Percentiles rank a stretch among this genome's conserved stretches.
phyloP scores from a whole-genome alignment of 2,797 vertebrate species.

The Spinibarbus caldwelli region DNA sequence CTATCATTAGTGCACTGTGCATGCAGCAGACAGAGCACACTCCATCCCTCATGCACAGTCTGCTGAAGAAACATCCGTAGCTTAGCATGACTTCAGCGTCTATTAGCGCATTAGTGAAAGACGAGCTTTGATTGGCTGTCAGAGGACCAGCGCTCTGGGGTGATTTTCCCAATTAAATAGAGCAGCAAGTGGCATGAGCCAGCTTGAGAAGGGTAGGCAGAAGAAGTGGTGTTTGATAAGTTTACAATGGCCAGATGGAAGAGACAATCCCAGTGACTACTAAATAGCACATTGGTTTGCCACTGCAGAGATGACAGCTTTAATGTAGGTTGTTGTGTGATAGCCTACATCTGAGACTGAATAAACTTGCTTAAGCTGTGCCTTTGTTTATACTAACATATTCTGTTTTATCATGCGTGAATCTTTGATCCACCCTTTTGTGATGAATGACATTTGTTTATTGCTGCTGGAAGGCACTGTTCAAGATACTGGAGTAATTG shows the following conservation, averaged over 20 bases:
- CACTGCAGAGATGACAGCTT: conserved; percentile 25
- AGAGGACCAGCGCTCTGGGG: conserved; percentile 19
- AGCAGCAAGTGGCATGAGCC: conserved; percentile 33
- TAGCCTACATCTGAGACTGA: neutral
- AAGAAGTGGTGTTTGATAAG: conserved; percentile 8
- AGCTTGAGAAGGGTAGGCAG: conserved; percentile 17
- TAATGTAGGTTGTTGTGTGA: neutral
- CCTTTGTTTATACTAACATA: conserved; percentile 17
- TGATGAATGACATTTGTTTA: neutral
- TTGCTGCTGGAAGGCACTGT: neutral
- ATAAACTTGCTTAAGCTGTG: conserved; percentile 15
- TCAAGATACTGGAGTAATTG: neutral
- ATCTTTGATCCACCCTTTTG: neutral
- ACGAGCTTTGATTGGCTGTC: conserved; percentile 22
- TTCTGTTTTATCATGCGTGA: conserved; percentile 9
- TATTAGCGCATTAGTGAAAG: conserved; percentile 16
- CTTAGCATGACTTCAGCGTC: neutral
- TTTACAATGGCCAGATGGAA: conserved; percentile 52
- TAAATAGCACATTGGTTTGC: conserved; percentile 11
- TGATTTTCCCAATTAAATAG: conserved; percentile 31
- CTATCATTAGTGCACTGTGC: conserved; percentile 26
- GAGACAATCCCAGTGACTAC: conserved; percentile 32
- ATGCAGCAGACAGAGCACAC: conserved; percentile 9
- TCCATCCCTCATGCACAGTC: conserved; percentile 25
- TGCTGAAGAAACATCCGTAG: conserved; percentile 5